phyloP scores from a whole-genome alignment of 2,888 invertebrate species.

The Suillia variegata region DNA sequence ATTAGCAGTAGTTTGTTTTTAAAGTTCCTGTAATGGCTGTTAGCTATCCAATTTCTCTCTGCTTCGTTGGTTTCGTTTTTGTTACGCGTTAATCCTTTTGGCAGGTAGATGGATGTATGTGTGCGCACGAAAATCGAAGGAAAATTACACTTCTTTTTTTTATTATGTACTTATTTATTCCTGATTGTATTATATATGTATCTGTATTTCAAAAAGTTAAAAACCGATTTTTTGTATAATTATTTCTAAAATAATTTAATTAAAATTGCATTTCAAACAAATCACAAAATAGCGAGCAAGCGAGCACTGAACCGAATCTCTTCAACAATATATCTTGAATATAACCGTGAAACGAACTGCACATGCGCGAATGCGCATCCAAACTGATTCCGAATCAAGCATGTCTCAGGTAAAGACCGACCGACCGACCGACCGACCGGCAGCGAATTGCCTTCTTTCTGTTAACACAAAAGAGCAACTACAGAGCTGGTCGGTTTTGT shows the following conservation, averaged over 20 bases:
- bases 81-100: no score
- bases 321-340: no score
- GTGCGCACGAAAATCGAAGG: background rate
- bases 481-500: no score
- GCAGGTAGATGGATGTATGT: background rate
- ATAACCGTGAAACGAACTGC: constrained; percentile 35
- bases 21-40: background rate
- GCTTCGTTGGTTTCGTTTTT: no score
- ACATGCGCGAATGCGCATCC: constrained; percentile 51
- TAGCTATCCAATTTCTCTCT: background rate
- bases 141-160: background rate
- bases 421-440: constrained; percentile 7
- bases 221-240: background rate
- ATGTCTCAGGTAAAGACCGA: constrained; percentile 41
- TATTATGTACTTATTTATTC: no score
- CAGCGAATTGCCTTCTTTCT: no score
- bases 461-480: no score
- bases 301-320: no score
- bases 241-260: no score
- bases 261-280: no score
- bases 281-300: no score
- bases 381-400: constrained; percentile 39
- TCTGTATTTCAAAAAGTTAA: background rate
- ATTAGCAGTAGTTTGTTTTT: background rate
- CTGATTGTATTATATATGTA: background rate